A percentile compares a stretch with the other conserved stretches of the same genome.
Conservation (phyloP, 2,888 invertebrate species). For the Rugalucina vietnamica region DNA sequence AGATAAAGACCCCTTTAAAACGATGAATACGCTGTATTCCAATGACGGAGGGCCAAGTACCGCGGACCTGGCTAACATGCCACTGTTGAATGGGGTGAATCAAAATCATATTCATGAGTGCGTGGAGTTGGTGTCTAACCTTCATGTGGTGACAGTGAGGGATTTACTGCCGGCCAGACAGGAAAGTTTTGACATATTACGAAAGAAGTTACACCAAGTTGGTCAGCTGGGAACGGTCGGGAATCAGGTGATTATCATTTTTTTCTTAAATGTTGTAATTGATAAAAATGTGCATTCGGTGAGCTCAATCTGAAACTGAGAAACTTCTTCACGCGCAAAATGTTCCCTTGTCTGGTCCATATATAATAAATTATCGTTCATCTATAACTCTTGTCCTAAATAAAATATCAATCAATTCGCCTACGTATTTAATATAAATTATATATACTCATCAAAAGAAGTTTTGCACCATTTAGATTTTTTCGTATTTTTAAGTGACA, state of each 20-base stretch:
- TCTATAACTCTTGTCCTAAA: no score
- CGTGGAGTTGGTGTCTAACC: slow-evolving; percentile 65
- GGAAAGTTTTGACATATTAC: slow-evolving; percentile 67
- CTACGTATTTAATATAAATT: no score
- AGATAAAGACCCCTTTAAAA: slow-evolving; percentile 66
- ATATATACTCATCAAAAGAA: no score
- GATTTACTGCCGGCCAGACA: slow-evolving; percentile 74
- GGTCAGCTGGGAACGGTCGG: slow-evolving; percentile 75
- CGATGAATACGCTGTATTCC: slow-evolving; percentile 39
- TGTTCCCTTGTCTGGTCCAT: no score
- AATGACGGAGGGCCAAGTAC: slow-evolving; percentile 31
- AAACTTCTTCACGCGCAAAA: no score
- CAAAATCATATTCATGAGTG: slow-evolving; percentile 74
- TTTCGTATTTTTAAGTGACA: no score
- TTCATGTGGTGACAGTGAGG: slow-evolving; percentile 69
- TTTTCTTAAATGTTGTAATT: no score
- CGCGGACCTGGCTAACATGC: slow-evolving; percentile 57
- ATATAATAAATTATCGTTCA: no score
- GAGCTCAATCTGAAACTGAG: no score
- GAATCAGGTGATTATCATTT: slow-evolving; percentile 74
- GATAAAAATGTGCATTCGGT: no score
- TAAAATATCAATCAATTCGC: no score
- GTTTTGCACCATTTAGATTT: no score
- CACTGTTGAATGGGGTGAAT: slow-evolving; percentile 69
- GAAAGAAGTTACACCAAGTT: slow-evolving; percentile 69